A percentile compares a stretch with the other conserved stretches of the same genome.
Conservation (phyloP, 1,140 invertebrate genomes). For the Luehdorfia chinensis region DNA sequence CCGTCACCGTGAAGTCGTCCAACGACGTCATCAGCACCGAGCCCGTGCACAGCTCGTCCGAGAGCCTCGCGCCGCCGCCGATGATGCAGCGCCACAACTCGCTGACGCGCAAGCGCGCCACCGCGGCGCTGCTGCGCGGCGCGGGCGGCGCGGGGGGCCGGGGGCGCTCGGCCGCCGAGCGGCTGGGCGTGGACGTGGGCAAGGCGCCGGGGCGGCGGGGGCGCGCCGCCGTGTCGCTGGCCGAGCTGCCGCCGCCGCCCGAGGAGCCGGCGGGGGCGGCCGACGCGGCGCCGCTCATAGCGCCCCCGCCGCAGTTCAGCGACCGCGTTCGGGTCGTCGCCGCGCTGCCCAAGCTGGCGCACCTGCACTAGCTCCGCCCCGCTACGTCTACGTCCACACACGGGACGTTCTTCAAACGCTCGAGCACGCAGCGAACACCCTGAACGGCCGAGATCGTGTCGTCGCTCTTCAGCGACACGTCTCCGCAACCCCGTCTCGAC, state of each 20-base stretch:
- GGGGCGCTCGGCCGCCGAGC: constrained; percentile 64
- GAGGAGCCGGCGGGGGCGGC: constrained; percentile 81
- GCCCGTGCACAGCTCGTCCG: constrained; percentile 68
- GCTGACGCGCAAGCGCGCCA: constrained; percentile 77
- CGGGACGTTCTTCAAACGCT: no score
- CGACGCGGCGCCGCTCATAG: constrained; percentile 76
- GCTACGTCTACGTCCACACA: not conserved
- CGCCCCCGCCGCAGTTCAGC: constrained; percentile 85
- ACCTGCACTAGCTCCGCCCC: constrained; percentile 30
- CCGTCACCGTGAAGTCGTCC: constrained; percentile 72
- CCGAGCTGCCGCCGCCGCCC: constrained; percentile 88
- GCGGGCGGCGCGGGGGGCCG: constrained; percentile 19
- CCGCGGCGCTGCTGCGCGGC: constrained; percentile 72
- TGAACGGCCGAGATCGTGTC: no score
- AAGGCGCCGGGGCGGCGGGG: constrained; percentile 50
- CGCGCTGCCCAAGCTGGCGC: constrained; percentile 83
- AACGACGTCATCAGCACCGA: constrained; percentile 76
- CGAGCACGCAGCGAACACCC: not conserved
- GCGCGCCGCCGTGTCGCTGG: constrained; percentile 83
- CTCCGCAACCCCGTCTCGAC: no score
- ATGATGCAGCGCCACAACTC: constrained; percentile 80
- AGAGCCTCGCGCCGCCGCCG: constrained; percentile 61
- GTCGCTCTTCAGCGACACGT: no score
- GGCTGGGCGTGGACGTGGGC: constrained; percentile 61
- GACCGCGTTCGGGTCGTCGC: constrained; percentile 88